Base-by-base conservation (phyloP, 2,888 invertebrate genomes). In the Heliconius erato region DNA sequence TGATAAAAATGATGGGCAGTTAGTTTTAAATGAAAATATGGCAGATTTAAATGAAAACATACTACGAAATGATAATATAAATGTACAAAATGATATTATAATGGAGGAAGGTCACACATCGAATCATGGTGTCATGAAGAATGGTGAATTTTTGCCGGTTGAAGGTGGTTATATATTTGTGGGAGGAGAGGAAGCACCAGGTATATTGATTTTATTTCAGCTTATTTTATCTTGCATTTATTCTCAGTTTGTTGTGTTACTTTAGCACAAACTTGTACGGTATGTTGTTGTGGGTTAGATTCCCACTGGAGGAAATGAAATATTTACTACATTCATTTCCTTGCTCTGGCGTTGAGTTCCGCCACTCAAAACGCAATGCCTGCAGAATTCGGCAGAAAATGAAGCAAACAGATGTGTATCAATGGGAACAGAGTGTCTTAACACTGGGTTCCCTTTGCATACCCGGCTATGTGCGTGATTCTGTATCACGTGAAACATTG, bases 151-250 rank as follows among this genome's bases (percentile, higher is more conserved):
- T 76, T 82, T 96, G 79, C 94, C 95, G 0, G 94, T 95, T 0
- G 95, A 95, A 85, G 96, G 95, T 3, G 95, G 95, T 3, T 96
- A 93, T 85, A 92, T 95, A 65, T 86, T 94, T 2, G 93, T 96
- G 2, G 92, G 91, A 35, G 94, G 92, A 5, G 89, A 90, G 83
- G 86, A 79, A 12, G 86, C 83, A 3, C 82, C 87, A 86, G 93
- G 94, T 94, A 88, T 87, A 86, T 84, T 69, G 83, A 74, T 35
- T 76, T 14, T 63, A n/a, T 63, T 63, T 63, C 7, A 7, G 7
- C 7, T 19, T 23, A 19, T 54, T 54, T 54, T 54, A 54, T 54
- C 23, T 54, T 54, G 23, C 54, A 23, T 6, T 54, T 54, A 54
- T 6, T 54, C 3, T 19, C 19, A 54, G 54, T 1, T 0, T 1